Percentiles rank a stretch among this genome's conserved stretches.
These are phyloP conservation scores for Gymnothorax javanicus DNA, from an alignment of 2,797 vertebrate species.

Conservation along the genomic window DNA sequence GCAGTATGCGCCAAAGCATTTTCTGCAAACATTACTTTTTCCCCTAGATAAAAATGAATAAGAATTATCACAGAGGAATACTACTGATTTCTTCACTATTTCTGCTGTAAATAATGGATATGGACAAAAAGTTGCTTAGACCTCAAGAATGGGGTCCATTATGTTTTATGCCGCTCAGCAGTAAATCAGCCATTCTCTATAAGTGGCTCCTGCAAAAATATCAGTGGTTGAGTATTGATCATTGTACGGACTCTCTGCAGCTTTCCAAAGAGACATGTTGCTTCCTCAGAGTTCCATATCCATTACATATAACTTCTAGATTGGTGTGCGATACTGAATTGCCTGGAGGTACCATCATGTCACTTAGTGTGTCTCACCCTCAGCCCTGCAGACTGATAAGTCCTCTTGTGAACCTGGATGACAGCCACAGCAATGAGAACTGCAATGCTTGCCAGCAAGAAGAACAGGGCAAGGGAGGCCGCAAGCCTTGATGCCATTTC, in stretches of 20 bases:
- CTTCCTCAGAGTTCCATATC: background rate
- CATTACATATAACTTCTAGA: background rate
- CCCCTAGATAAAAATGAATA: too few species aligned
- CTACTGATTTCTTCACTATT: background rate
- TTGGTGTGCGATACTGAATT: background rate
- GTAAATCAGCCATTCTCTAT: background rate
- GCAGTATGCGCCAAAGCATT: too few species aligned
- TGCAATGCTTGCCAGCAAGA: constrained; percentile 81
- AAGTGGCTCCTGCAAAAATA: background rate
- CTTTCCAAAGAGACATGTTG: background rate
- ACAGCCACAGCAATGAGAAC: constrained; percentile 82
- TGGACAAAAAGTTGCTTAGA: background rate
- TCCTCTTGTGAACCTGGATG: constrained; percentile 78
- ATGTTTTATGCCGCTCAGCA: background rate
- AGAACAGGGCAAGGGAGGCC: constrained; percentile 67
- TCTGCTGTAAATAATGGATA: background rate
- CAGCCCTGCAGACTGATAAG: constrained; percentile 71
- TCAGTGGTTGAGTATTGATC: background rate
- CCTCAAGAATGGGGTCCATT: background rate
- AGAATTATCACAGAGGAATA: too few species aligned
- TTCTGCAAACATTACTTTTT: too few species aligned
- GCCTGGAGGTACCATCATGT: background rate
- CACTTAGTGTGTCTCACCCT: constrained; percentile 72
- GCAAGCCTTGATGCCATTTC: constrained; percentile 75
- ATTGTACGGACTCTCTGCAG: background rate